These are phyloP conservation scores for Calyptommatus sinebrachiatus DNA, from an alignment of 2,113 vertebrate genomes.

Conservation along the genomic window DNA sequence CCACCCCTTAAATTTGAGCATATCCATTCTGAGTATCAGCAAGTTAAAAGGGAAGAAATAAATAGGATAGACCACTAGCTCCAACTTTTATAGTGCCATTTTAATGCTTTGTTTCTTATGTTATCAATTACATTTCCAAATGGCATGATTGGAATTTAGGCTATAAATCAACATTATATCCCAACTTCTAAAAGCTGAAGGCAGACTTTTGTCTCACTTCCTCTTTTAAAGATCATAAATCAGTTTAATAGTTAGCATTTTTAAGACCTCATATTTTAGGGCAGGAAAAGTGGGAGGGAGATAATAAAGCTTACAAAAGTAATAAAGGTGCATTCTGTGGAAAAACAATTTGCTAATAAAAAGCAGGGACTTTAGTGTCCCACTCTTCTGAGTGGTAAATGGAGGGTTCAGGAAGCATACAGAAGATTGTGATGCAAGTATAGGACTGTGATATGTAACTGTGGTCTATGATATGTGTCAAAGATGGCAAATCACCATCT, in stretches of 20 bases:
- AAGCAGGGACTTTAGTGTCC: not conserved
- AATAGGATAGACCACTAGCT: too few species aligned
- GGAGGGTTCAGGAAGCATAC: too few species aligned
- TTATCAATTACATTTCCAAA: not conserved
- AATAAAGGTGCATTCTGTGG: not conserved
- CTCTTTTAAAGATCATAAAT: not conserved
- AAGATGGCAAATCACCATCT: too few species aligned
- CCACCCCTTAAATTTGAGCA: not conserved
- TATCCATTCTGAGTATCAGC: too few species aligned
- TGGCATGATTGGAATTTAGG: not conserved
- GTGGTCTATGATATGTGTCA: too few species aligned
- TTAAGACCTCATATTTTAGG: not conserved
- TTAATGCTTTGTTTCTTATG: not conserved
- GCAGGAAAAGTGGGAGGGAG: not conserved
- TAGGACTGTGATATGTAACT: too few species aligned
- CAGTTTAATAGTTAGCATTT: not conserved
- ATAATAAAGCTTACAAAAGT: not conserved
- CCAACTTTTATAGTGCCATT: not conserved
- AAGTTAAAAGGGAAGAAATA: too few species aligned
- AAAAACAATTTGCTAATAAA: not conserved
- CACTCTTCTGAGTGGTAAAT: too few species aligned
- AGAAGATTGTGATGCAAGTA: too few species aligned
- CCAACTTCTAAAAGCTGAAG: not conserved
- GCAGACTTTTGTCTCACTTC: too few species aligned
- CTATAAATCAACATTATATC: not conserved